phyloP scores from a whole-genome alignment of 1,140 invertebrate species.

The Melanaphis sacchari region DNA sequence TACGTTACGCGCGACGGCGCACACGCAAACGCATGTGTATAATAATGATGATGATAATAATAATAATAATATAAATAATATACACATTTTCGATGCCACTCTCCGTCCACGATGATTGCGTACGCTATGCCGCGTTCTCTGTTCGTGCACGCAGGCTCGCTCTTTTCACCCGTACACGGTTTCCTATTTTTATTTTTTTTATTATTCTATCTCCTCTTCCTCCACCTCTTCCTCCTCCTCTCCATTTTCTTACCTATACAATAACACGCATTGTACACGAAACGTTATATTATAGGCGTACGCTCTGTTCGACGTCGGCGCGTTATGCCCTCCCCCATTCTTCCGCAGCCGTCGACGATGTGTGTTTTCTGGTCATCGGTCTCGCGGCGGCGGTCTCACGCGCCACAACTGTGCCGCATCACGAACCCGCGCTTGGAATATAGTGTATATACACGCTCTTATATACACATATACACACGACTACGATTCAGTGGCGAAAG shows the following conservation, averaged over 20 bases:
- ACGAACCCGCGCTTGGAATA: neutral
- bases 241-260: neutral
- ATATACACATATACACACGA: neutral
- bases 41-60: neutral
- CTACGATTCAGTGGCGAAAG: neutral
- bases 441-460: no score
- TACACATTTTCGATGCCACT: neutral
- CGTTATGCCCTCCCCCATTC: neutral
- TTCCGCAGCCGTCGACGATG: neutral
- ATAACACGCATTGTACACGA: neutral
- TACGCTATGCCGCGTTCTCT: neutral
- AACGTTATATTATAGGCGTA: neutral
- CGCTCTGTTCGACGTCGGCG: neutral
- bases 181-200: neutral
- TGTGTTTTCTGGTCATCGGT: conserved; percentile 36
- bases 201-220: neutral
- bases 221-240: neutral
- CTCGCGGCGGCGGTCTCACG: conserved; percentile 34
- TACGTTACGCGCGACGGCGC: neutral
- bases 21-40: neutral
- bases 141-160: neutral
- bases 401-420: neutral
- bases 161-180: neutral
- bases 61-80: neutral
- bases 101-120: neutral